Percentiles rank a stretch among this genome's conserved stretches.
These are phyloP conservation scores for Meriones unguiculatus DNA, from an alignment of 2,113 vertebrate species.

Conservation along the genomic window DNA sequence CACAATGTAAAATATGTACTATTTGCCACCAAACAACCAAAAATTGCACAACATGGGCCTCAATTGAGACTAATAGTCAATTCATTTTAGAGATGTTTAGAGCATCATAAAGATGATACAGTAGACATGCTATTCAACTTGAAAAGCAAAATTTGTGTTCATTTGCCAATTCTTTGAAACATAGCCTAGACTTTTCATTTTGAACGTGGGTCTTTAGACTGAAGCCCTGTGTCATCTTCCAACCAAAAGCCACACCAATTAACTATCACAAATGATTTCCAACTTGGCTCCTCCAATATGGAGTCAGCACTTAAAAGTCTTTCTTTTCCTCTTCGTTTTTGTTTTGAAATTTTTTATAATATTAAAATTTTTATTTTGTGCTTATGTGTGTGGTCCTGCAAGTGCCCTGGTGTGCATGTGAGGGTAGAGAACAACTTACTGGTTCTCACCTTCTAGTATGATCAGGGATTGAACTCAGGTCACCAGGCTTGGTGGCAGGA, in stretches of 20 bases:
- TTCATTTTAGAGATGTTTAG: background rate
- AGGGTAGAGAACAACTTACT: too few species aligned
- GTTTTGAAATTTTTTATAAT: background rate
- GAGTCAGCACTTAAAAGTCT: slow-evolving; percentile 51
- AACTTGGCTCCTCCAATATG: background rate
- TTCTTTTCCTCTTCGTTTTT: background rate
- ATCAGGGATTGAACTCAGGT: background rate
- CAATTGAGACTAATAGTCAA: background rate
- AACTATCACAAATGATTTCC: background rate
- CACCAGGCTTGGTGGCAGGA: background rate
- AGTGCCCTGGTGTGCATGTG: too few species aligned
- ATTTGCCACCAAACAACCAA: background rate
- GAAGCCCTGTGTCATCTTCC: background rate
- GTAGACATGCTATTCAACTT: slow-evolving; percentile 36
- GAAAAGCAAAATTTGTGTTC: slow-evolving; percentile 33
- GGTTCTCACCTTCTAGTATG: background rate
- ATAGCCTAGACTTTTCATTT: background rate
- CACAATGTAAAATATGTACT: background rate
- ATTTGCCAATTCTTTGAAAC: background rate
- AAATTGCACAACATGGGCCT: background rate
- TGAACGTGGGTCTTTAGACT: background rate
- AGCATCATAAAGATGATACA: slow-evolving; percentile 65
- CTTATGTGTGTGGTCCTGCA: background rate
- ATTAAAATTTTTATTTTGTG: background rate
- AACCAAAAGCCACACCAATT: slow-evolving; percentile 33